These are phyloP conservation scores for Cantharis flavilabris DNA, from an alignment of 2,888 invertebrate genomes.

Conservation along the genomic window DNA sequence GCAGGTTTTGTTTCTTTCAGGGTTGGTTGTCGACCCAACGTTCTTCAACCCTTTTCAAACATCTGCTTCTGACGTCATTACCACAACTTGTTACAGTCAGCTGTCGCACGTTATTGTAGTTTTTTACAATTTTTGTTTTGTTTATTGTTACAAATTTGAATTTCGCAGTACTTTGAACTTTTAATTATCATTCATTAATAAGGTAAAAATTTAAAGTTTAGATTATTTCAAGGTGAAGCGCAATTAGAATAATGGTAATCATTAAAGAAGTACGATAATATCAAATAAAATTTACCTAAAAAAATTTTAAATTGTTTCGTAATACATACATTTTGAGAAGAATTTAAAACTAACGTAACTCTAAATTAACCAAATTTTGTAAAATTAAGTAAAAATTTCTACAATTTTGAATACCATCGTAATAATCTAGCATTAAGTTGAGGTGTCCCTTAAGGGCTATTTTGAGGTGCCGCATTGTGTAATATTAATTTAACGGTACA, in stretches of 20 bases:
- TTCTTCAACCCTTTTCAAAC: slow-evolving; percentile 29
- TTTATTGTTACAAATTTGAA: neutral
- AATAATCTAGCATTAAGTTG: neutral
- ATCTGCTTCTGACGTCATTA: slow-evolving; percentile 37
- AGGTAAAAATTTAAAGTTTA: neutral
- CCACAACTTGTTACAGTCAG: slow-evolving; percentile 36
- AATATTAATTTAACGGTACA: neutral
- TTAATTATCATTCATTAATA: neutral
- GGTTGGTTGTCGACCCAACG: slow-evolving; percentile 29
- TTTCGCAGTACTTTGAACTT: neutral
- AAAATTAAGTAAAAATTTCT: neutral
- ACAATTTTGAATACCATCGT: neutral
- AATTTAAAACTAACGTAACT: neutral
- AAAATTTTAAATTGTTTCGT: neutral
- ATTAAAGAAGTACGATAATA: neutral
- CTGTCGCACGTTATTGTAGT: slow-evolving; percentile 30
- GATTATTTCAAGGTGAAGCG: neutral
- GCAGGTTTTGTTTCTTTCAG: slow-evolving; percentile 17
- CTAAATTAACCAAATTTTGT: neutral
- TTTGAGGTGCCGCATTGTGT: neutral
- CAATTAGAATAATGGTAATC: neutral
- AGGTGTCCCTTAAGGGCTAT: neutral
- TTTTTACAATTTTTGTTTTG: slow-evolving; percentile 7
- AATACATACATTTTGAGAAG: neutral
- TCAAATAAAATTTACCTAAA: neutral